Conservation (phyloP, 2,888 invertebrate species). For the Phymatocera aterrima region DNA sequence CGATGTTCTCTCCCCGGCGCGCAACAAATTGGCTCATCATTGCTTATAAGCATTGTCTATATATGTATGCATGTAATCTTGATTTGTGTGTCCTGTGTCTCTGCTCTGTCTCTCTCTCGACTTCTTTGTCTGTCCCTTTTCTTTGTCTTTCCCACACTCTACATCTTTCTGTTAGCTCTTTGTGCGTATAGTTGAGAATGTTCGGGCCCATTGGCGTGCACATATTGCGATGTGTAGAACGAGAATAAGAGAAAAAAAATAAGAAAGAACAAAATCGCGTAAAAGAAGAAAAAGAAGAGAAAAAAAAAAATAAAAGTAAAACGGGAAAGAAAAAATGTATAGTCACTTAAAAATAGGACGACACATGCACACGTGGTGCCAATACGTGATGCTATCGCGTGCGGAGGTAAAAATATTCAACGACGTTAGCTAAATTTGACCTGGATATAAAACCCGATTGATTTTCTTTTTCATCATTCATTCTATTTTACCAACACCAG, state of each 20-base stretch:
- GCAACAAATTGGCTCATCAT: slow-evolving; percentile 41
- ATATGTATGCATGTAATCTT: neutral
- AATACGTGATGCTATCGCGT: too few species aligned
- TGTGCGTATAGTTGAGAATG: too few species aligned
- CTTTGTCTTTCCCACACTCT: neutral
- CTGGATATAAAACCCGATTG: slow-evolving; percentile 30
- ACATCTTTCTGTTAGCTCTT: too few species aligned
- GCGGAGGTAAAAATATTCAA: slow-evolving; percentile 35
- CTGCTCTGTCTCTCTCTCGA: neutral
- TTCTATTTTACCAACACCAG: too few species aligned
- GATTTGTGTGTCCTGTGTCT: neutral
- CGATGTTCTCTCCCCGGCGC: neutral
- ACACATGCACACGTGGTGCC: too few species aligned
- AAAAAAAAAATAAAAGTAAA: neutral
- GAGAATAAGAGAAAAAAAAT: too few species aligned
- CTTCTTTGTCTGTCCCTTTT: neutral
- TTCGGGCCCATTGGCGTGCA: too few species aligned
- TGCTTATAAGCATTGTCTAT: neutral
- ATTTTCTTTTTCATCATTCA: too few species aligned
- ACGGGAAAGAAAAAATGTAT: neutral
- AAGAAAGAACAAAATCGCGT: neutral
- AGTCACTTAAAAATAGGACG: slow-evolving; percentile 38
- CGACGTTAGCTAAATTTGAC: slow-evolving; percentile 41
- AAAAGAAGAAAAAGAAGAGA: neutral
- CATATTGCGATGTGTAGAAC: too few species aligned